A percentile compares a stretch with the other conserved stretches of the same genome.
Evolutionary conservation across 2,888 invertebrate species (phyloP).

Genomic region (Folsomia manolachei): DNA sequence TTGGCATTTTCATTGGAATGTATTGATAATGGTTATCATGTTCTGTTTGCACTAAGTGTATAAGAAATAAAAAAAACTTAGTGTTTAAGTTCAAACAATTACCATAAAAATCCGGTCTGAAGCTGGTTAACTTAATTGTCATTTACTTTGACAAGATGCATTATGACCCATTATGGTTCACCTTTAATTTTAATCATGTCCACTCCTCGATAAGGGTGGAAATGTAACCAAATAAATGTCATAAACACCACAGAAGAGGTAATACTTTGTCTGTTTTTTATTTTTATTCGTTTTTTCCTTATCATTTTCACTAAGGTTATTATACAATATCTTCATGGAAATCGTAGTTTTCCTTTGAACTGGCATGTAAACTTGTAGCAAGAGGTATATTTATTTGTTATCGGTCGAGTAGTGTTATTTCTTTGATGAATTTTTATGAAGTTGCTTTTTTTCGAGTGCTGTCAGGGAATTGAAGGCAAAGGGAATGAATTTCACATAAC

Average conservation of each 20-base stretch:
- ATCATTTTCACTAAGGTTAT: slow-evolving; percentile 8
- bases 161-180: background rate
- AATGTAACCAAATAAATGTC: background rate
- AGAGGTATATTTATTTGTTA: slow-evolving; percentile 10
- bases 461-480: too few relatives aligned
- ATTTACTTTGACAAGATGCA: background rate
- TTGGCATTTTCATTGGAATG: too few relatives aligned
- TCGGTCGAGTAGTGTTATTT: too few relatives aligned
- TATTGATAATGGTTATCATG: too few relatives aligned
- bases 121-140: background rate
- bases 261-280: background rate
- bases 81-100: too few relatives aligned
- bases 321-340: slow-evolving; percentile 22
- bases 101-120: too few relatives aligned
- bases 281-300: background rate
- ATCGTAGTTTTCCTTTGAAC: slow-evolving; percentile 20
- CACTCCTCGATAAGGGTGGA: background rate
- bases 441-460: too few relatives aligned
- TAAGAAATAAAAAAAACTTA: too few relatives aligned
- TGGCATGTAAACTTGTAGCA: slow-evolving; percentile 18
- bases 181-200: background rate
- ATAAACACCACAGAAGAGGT: too few relatives aligned
- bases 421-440: too few relatives aligned
- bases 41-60: too few relatives aligned
- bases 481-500: too few relatives aligned